Evolutionary conservation across 2,888 invertebrate species (phyloP).

Genomic region (Scaeva pyrastri): DNA sequence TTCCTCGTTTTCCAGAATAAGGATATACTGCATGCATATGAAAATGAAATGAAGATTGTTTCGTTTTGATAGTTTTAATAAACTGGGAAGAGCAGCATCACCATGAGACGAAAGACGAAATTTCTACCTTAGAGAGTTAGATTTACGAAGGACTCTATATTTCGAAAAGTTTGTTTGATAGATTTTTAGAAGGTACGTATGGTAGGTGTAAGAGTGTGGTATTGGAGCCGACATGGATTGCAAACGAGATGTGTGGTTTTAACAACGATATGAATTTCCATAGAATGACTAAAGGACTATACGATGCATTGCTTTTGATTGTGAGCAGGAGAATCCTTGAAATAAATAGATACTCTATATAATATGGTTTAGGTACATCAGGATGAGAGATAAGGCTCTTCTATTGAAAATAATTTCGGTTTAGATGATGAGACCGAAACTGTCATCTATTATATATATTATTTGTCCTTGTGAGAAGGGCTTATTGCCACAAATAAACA

Average conservation of each 20-base stretch:
- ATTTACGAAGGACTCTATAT: conserved; percentile 62
- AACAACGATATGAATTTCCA: conserved; percentile 60
- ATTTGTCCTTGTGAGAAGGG: conserved; percentile 57
- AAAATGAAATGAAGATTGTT: conserved; percentile 74
- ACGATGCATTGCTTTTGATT: no score
- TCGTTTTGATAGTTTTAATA: conserved; percentile 75
- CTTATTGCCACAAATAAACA: conserved; percentile 70
- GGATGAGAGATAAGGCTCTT: background rate
- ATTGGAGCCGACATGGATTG: conserved; percentile 1
- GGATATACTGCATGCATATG: conserved; percentile 36
- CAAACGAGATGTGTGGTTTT: conserved; percentile 49
- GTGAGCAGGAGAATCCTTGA: background rate
- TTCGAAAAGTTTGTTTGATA: conserved; percentile 44
- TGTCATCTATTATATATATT: conserved; percentile 27
- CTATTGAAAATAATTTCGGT: conserved; percentile 27
- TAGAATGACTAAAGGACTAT: conserved; percentile 3
- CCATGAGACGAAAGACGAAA: background rate
- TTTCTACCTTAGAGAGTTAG: conserved; percentile 41
- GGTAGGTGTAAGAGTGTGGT: background rate
- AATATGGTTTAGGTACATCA: no score
- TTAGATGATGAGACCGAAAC: conserved; percentile 58
- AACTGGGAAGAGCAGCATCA: conserved; percentile 39
- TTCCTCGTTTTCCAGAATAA: conserved; percentile 5
- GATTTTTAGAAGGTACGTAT: background rate
- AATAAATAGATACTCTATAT: background rate